These are phyloP conservation scores for Tenthredo livida DNA, from an alignment of 2,888 invertebrate genomes.

Conservation along the genomic window DNA sequence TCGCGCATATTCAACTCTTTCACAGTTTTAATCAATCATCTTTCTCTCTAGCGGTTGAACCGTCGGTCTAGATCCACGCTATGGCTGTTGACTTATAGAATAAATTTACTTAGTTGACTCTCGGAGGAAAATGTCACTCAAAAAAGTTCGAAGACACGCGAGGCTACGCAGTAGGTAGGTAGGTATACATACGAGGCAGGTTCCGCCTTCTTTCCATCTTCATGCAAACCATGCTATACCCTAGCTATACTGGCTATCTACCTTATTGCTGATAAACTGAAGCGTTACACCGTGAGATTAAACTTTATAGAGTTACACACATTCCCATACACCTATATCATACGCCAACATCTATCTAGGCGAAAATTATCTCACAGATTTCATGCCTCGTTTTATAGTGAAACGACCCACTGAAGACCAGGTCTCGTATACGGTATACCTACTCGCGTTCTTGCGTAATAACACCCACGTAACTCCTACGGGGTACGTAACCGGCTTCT, in stretches of 20 bases:
- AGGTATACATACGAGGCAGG: not conserved
- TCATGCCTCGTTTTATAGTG: not conserved
- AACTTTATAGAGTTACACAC: not conserved
- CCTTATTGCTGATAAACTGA: not conserved
- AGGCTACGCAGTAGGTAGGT: not conserved
- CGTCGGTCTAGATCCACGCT: not conserved
- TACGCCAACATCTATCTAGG: not conserved
- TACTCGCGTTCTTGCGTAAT: slow-evolving; percentile 36
- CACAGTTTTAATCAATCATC: slow-evolving; percentile 43
- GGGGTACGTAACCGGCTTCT: slow-evolving; percentile 26
- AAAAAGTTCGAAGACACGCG: slow-evolving; percentile 5
- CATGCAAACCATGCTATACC: not conserved
- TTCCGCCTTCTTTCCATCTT: not conserved
- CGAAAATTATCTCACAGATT: not conserved
- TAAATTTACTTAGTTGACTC: slow-evolving; percentile 26
- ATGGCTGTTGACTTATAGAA: slow-evolving; percentile 3
- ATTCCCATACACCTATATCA: not conserved
- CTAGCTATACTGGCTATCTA: not conserved
- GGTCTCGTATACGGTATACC: not conserved
- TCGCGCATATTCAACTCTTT: slow-evolving; percentile 4
- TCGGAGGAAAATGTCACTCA: slow-evolving; percentile 25
- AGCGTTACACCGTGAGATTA: not conserved
- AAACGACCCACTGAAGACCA: not conserved
- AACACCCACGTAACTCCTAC: slow-evolving; percentile 49
- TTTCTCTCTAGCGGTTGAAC: slow-evolving; percentile 5